Conservation (phyloP, 2,797 vertebrate genomes). For the Morelia viridis region DNA sequence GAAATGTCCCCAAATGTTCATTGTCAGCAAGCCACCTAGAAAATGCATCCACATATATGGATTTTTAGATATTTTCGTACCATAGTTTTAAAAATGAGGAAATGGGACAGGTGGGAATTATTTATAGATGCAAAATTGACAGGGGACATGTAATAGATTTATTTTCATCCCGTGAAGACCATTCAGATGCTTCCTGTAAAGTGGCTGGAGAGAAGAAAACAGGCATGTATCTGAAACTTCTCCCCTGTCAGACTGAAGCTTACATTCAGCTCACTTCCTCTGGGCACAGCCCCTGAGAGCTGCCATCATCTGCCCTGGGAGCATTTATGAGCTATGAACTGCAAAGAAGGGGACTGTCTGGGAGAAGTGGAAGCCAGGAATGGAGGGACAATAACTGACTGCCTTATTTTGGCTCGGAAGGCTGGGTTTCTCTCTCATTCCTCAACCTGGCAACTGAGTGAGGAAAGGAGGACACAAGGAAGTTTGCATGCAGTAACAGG, state of each 20-base stretch:
- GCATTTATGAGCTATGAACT: not conserved
- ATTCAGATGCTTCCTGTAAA: not conserved
- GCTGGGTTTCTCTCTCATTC: not conserved
- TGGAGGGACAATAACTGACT: not conserved
- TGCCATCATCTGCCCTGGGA: not conserved
- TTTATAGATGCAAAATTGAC: not conserved
- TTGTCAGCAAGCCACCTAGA: not conserved
- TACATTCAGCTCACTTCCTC: not conserved
- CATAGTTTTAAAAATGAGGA: not conserved
- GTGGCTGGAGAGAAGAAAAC: not conserved
- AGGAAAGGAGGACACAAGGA: conserved; percentile 15
- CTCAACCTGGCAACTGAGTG: not conserved
- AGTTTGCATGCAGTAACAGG: not conserved
- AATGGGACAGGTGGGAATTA: not conserved
- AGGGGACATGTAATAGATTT: not conserved
- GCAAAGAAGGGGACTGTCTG: too few species aligned
- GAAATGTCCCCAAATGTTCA: not conserved
- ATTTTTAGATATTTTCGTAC: not conserved
- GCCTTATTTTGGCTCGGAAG: not conserved
- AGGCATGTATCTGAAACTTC: not conserved
- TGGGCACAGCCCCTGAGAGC: not conserved
- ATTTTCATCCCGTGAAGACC: not conserved
- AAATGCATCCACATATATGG: not conserved
- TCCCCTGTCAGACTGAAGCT: not conserved
- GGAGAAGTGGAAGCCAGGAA: not conserved